Conservation (phyloP, 2,113 vertebrate genomes). For the Herpailurus yagouaroundi region DNA sequence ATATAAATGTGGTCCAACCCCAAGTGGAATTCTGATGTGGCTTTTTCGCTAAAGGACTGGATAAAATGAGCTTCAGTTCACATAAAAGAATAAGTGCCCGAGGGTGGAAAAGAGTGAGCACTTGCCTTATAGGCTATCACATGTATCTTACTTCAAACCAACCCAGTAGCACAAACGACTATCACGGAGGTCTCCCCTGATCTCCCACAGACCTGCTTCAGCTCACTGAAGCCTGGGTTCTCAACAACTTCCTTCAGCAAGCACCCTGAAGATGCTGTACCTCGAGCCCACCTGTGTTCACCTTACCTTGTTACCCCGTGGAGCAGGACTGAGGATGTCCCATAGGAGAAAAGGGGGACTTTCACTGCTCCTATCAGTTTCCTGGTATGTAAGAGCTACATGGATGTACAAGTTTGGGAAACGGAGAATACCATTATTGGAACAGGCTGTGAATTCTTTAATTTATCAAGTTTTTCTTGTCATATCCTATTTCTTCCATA, state of each 20-base stretch:
- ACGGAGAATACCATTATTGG: neutral
- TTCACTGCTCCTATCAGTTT: neutral
- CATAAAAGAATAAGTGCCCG: neutral
- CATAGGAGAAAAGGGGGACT: neutral
- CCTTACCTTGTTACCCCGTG: neutral
- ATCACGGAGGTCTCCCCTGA: neutral
- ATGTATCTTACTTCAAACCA: neutral
- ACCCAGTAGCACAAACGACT: neutral
- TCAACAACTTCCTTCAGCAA: no score
- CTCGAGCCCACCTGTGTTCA: accelerated
- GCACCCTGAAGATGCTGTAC: accelerated
- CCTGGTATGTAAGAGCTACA: neutral
- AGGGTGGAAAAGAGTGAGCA: neutral
- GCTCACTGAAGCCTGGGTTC: neutral
- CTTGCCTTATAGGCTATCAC: no score
- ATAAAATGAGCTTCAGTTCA: neutral
- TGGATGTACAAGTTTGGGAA: neutral
- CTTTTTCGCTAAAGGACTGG: neutral
- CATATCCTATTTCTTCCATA: neutral
- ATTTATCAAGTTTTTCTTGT: neutral
- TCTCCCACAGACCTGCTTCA: neutral
- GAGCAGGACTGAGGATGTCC: neutral
- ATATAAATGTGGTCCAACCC: neutral
- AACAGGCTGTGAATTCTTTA: neutral
- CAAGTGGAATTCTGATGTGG: neutral